Conservation (phyloP, 1,140 invertebrate species). For the Drosophila albomicans region DNA sequence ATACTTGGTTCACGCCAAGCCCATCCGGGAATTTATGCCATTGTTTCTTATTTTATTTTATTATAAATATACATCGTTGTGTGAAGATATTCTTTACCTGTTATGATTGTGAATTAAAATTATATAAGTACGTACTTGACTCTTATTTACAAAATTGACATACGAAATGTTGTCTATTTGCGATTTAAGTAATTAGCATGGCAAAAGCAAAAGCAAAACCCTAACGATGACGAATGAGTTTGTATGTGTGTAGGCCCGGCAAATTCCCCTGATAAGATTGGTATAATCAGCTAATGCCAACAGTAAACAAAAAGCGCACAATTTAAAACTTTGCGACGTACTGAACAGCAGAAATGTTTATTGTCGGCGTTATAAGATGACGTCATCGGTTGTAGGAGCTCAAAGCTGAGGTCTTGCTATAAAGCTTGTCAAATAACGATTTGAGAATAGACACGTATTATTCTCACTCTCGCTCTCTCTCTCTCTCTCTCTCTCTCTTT, state of each 20-base stretch:
- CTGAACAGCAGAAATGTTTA: constrained; percentile 6
- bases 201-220: constrained; percentile 33
- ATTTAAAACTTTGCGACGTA: constrained; percentile 21
- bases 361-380: constrained; percentile 27
- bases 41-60: too few species aligned
- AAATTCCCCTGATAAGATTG: constrained; percentile 66
- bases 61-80: too few species aligned
- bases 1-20: too few species aligned
- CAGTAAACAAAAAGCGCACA: constrained; percentile 33
- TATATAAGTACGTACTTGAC: too few species aligned
- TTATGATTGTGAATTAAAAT: too few species aligned
- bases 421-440: constrained; percentile 13
- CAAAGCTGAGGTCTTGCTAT: constrained; percentile 8
- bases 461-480: constrained; percentile 2
- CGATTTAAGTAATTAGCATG: constrained; percentile 32
- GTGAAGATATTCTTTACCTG: too few species aligned
- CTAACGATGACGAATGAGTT: constrained; percentile 51
- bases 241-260: constrained; percentile 1
- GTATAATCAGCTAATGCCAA: constrained; percentile 51
- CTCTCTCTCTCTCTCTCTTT: constrained; percentile 6
- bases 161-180: constrained; percentile 13
- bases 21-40: too few species aligned
- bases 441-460: neutral
- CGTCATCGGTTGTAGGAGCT: constrained; percentile 27
- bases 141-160: too few species aligned